phyloP scores from a whole-genome alignment of 2,113 vertebrate genomes.

The Cynopterus brachyotis region DNA sequence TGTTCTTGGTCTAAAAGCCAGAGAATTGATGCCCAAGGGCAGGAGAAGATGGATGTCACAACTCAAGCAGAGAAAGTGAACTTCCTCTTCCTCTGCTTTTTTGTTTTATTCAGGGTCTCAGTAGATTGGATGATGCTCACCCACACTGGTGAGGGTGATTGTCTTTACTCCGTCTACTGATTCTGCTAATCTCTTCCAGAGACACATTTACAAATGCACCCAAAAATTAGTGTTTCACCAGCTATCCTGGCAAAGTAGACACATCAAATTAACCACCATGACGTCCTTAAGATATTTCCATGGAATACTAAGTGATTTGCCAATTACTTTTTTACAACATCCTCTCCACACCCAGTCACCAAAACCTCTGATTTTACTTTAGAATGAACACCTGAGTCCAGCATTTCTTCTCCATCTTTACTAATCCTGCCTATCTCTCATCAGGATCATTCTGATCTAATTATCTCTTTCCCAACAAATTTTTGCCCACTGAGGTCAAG shows the following conservation, averaged over 20 bases:
- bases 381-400: not conserved
- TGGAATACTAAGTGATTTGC: not conserved
- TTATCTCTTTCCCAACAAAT: not conserved
- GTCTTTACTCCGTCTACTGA: not conserved
- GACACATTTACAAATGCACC: not conserved
- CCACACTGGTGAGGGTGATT: not conserved
- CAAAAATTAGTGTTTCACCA: not conserved
- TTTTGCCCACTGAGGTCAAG: not conserved
- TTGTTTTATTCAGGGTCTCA: not conserved
- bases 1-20: not conserved
- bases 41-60: not conserved
- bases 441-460: not conserved
- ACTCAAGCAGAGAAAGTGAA: not conserved
- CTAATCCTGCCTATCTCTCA: not conserved
- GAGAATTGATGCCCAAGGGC: not conserved
- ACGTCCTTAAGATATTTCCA: not conserved
- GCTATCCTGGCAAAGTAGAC: too few relatives aligned
- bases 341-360: not conserved
- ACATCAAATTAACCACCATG: not conserved
- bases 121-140: not conserved
- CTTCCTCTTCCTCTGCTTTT: not conserved
- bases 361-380: not conserved
- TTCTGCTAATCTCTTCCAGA: not conserved
- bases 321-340: not conserved
- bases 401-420: not conserved